Base-by-base conservation (phyloP, 1,140 invertebrate species). In the Drosophila saltans region DNA sequence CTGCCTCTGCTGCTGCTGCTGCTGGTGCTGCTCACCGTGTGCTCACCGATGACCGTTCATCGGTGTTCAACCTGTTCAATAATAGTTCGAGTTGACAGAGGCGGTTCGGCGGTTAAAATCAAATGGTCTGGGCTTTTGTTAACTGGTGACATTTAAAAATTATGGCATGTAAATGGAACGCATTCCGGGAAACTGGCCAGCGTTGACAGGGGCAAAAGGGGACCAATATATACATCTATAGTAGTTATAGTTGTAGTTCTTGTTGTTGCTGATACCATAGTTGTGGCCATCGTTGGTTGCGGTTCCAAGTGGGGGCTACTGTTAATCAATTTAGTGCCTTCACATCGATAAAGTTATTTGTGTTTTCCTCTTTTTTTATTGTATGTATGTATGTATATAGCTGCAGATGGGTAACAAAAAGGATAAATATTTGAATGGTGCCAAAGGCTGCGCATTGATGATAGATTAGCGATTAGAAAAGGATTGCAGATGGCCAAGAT, bases 151-250 rank as follows among this genome's bases (percentile, higher is more conserved):
- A 89, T 89, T 89, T 89, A 78, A 89, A 89, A 89, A 89, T 89
- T 89, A 89, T 89, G 69, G 85, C 84, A 89, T 89, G 84, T 89
- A 89, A 89, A 89, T 89, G 84, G 81, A 81, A 90, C 81, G 77
- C 74, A 72, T 89, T 88, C 80, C 65, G 73, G 77, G 80, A 89
- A 89, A 69, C 79, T 63, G 66, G 69, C 45, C 21, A 63, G 75
- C 75, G 84, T 84, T 89, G 84, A 89, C 85, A 89, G 80, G 52
- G 52, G 30, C n/a, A 52, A 10, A 3, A 21, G 28, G 33, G 33
- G 33, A 5, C 33, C 33, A 36, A 36, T 36, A 36, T 16, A 16
- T 16, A 16, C 16, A 16, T 16, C 16, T 16, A 16, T 30, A 36
- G 33, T 10, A 9, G 11, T 1, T 26, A 39, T 48, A 11, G 41